Base-by-base conservation (phyloP, 2,113 vertebrate species). In the Nannospalax galili region DNA sequence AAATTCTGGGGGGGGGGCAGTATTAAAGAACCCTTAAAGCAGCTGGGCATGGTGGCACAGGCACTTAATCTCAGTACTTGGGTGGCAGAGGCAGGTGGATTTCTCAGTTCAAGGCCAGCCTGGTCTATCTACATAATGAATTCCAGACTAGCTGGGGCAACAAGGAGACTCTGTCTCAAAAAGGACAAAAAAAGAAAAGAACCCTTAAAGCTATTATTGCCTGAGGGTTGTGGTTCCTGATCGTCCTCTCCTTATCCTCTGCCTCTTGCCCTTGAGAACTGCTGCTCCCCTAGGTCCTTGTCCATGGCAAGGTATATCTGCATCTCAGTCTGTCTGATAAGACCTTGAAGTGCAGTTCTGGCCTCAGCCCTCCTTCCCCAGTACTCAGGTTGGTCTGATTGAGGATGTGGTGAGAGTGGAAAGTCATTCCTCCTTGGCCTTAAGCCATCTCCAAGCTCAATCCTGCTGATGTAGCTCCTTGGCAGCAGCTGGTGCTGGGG, bases 381-480 rank as follows among this genome's bases (percentile, higher is more conserved):
- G 73, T 69, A 40, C 14, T 89, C 12, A 37, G 12, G 30, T 62
- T 86, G 9, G 28, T 70, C 48, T 77, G 42, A 35, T 64, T 64
- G 35, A 89, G 45, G 45, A 74, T 73, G 35, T 69, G 20, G 62
- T 32, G 40, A 84, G 62, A 84, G 84, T 91, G 74, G 85, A 96
- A 97, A 95, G 92, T 91, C 82, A 75, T 75, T 92, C 40, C 77
- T 52, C 20, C 73, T 65, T 93, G 94, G 95, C 91, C 45, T 69
- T 32, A 58, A 88, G 85, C 92, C 91, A 82, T 58, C 30, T 88
- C 7, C 0, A 2, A 74, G 72, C 92, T 73, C 70, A 73, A 0
- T 94, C 90, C 58, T 97, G 96, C 97, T 96, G 97, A 96, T 81
- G 74, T 45, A 73, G 82, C 78, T 91, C 80, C 7, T 35, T 8